phyloP scores from a whole-genome alignment of 2,113 vertebrate species.

The Archocentrus centrarchus region DNA sequence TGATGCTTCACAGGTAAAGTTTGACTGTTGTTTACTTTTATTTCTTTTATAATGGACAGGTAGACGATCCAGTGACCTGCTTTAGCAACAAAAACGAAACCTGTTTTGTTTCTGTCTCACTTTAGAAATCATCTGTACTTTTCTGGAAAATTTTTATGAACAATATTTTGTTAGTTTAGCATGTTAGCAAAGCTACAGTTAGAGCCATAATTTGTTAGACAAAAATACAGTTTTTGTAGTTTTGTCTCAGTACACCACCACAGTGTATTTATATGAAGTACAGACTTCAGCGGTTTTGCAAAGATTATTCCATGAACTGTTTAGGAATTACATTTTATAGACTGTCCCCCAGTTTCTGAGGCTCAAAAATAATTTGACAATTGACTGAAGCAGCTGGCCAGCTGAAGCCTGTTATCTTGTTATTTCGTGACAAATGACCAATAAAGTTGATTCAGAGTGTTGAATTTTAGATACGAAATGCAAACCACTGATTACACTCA shows the following conservation, averaged over 20 bases:
- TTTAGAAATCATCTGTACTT: not conserved
- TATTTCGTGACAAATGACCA: not conserved
- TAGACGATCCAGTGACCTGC: not conserved
- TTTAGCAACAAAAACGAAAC: not conserved
- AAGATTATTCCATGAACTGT: not conserved
- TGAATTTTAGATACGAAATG: not conserved
- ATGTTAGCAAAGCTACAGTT: not conserved
- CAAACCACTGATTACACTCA: no score
- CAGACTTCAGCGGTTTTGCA: not conserved
- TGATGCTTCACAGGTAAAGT: slow-evolving; percentile 69
- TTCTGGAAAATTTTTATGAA: not conserved
- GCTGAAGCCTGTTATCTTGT: not conserved
- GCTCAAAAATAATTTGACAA: not conserved
- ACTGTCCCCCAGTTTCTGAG: not conserved
- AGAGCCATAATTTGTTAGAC: not conserved
- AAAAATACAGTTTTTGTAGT: not conserved
- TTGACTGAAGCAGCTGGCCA: not conserved
- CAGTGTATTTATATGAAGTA: not conserved
- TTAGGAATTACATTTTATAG: not conserved
- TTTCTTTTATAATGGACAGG: not conserved
- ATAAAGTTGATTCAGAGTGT: not conserved
- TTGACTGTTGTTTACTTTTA: not conserved
- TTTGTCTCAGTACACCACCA: not conserved
- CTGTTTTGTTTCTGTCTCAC: not conserved
- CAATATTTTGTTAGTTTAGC: not conserved